A percentile compares a stretch with the other conserved stretches of the same genome.
These are phyloP conservation scores for Atrina japonica DNA, from an alignment of 2,888 invertebrate species.

Conservation along the genomic window DNA sequence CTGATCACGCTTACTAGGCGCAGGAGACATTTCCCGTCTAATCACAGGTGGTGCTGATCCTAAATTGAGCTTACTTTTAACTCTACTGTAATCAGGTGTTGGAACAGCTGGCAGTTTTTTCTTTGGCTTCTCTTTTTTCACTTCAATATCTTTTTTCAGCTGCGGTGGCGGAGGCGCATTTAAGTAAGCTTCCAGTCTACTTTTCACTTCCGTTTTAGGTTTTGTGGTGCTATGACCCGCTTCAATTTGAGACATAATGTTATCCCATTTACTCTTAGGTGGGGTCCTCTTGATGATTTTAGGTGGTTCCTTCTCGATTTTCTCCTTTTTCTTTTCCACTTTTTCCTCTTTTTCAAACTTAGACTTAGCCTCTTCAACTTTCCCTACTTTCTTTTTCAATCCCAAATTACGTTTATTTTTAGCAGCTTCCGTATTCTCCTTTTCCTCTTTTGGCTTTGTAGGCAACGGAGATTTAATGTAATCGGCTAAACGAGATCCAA, in stretches of 20 bases:
- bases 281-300: conserved; percentile 69
- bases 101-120: conserved; percentile 57
- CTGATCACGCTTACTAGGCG: conserved; percentile 32
- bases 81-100: conserved; percentile 72
- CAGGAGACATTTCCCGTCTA: conserved; percentile 27
- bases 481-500: conserved; percentile 68
- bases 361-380: conserved; percentile 38
- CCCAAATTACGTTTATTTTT: conserved; percentile 62
- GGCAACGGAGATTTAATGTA: conserved; percentile 71
- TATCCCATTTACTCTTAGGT: conserved; percentile 76
- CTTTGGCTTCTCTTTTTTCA: conserved; percentile 49
- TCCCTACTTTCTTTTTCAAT: conserved; percentile 56
- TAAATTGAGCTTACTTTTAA: conserved; percentile 70
- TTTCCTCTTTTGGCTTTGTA: conserved; percentile 65
- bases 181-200: conserved; percentile 84
- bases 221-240: conserved; percentile 81
- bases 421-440: conserved; percentile 56
- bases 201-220: conserved; percentile 91
- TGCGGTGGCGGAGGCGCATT: conserved; percentile 53
- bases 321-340: conserved; percentile 45
- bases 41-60: conserved; percentile 43
- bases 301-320: conserved; percentile 65
- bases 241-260: conserved; percentile 75
- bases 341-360: conserved; percentile 42
- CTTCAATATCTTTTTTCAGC: conserved; percentile 48